Evolutionary conservation across 2,797 vertebrate genomes (phyloP), one percentile per base, ranked within the genome.

Genomic region (Platyrinchus mystaceus): DNA sequence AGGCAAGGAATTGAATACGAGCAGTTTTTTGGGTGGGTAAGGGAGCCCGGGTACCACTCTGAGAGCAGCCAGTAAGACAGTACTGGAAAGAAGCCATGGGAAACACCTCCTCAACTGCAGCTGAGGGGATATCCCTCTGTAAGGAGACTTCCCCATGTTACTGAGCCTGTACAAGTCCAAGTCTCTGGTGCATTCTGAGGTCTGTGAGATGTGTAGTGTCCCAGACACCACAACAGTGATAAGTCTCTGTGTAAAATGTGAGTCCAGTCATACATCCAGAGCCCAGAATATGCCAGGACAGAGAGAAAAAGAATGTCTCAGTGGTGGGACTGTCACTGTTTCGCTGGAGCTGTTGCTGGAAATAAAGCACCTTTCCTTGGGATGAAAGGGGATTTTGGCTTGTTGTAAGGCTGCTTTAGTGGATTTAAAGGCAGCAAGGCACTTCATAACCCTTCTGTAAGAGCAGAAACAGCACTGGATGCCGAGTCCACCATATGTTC

Each of bases 401-500:
- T 87, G 37, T 34, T 70, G 64, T 82, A 85, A 91, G 74, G 66
- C 87, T 89, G 49, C 81, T 93, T 94, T 84, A 75, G 36, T 58
- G 76, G 75, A 77, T 85, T 95, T 89, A 95, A 77, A 55, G 3
- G 49, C 74, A 84, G 43, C 46, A 59, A 92, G 46, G 56, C 59
- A 59, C 55, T 96, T 91, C 82, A 62, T 53, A 79, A 36, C 77
- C 12, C 21, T 90, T 77, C 63, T 86, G 59, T 49, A 73, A 94
- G 78, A 94, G 44, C 64, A 89, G 77, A 58, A 89, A 77, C 39
- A 58, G 66, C 59, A 37, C 56, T 91, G 80, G 83, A 93, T 2
- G 19, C 87, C 0, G 63, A 89, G 92, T 92, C 91, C 91, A 80
- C 94, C 96, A 93, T 96, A 96, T 97, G 96, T 93, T 97, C 80